Conservation (phyloP, 2,113 vertebrate genomes). For the Silurus asotus region DNA sequence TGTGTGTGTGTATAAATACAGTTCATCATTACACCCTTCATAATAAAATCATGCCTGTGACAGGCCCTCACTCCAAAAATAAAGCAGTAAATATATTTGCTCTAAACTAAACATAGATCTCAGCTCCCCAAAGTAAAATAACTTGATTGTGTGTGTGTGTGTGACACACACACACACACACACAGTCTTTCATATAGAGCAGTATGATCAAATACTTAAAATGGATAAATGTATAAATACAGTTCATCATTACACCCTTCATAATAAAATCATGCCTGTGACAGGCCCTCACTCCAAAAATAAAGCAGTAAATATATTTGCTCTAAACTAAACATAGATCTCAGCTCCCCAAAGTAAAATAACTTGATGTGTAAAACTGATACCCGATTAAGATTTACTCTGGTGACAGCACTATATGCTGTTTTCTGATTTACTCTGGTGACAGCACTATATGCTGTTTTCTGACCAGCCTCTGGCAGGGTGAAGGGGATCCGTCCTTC, state of each 20-base stretch:
- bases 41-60: not conserved
- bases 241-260: not conserved
- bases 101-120: constrained; percentile 25
- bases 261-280: not conserved
- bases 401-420: not conserved
- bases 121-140: not conserved
- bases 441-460: not conserved
- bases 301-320: not conserved
- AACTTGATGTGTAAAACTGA: constrained; percentile 34
- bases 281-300: not conserved
- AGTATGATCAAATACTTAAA: not conserved
- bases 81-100: not conserved
- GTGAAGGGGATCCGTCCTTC: constrained; percentile 22
- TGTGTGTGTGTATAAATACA: not conserved
- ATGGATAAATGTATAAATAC: not conserved
- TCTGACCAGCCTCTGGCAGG: not conserved
- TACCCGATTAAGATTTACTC: constrained; percentile 4
- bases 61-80: not conserved
- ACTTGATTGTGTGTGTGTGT: too few species aligned
- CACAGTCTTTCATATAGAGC: not conserved
- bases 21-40: not conserved
- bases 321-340: constrained; percentile 21
- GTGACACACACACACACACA: not conserved
- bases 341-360: not conserved
- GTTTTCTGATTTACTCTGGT: constrained; percentile 3